Base-by-base conservation (phyloP, 1,140 invertebrate species). In the Rhynchophorus ferrugineus region DNA sequence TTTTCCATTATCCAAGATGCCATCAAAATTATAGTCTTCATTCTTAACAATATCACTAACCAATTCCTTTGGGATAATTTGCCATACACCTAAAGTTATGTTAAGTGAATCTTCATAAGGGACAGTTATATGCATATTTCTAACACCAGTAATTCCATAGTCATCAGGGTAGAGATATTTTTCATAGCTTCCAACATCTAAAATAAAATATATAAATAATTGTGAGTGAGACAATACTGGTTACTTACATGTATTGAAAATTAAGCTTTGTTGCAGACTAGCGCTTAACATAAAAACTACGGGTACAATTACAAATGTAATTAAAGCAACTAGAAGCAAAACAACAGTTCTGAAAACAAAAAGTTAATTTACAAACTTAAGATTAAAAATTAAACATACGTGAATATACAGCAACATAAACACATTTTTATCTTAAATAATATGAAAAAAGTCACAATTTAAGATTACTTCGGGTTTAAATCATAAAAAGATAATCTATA, bases 121-220 rank as follows among this genome's bases (percentile, higher is more conserved):
- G 9, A 81, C 79, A 46, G 73, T 73, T 22, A 90, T 66, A 65
- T 87, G 84, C 63, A 90, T 83, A 67, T 84, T 86, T 62, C 82
- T 73, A 13, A 76, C 74, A 21, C 79, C 82, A 63, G 73, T 68
- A 3, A 85, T 61, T 3, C 78, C 78, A 58, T 76, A 67, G 18
- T 65, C 69, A 14, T 59, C 46, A 5, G 53, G 35, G 39, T 62
- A 35, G 13, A 59, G 53, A 33, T 59, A 64, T 38, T 64, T 61
- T 49, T 53, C 44, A 13, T 35, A 36, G 38, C 7, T 22, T 50
- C 35, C 14, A 17, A 3, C 17, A 41, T 18, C 6, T 57, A 17
- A 39, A 48, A 48, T 33, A 54, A 47, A 48, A 35, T 22, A 5
- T 16, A 13, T 18, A 1, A 21, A 18, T 43, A 43, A 3, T 21